A percentile compares a stretch with the other conserved stretches of the same genome.
Evolutionary conservation across 2,888 invertebrate genomes (phyloP).

Genomic region (Polydrusus cervinus): DNA sequence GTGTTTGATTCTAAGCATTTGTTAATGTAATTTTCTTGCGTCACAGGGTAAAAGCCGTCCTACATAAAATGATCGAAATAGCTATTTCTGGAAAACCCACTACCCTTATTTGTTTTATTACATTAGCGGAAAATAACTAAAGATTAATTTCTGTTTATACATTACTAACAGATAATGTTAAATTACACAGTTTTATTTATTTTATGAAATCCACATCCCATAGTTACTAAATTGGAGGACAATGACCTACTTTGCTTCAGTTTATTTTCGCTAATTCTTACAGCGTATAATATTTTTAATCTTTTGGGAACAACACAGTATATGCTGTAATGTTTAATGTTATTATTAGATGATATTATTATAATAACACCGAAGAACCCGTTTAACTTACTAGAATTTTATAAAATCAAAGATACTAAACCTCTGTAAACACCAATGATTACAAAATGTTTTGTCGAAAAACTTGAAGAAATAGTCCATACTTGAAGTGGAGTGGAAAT

Average conservation of each 20-base stretch:
- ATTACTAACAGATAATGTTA: background rate
- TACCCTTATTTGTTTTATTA: too few relatives aligned
- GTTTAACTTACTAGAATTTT: too few relatives aligned
- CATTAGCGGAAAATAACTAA: slow-evolving; percentile 4
- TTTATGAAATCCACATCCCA: slow-evolving; percentile 2
- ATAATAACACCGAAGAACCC: background rate
- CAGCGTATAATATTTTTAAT: background rate
- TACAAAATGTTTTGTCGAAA: too few relatives aligned
- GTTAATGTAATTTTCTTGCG: slow-evolving; percentile 8
- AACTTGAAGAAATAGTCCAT: too few relatives aligned
- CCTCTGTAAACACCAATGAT: too few relatives aligned
- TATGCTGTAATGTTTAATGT: too few relatives aligned
- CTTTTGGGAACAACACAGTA: background rate
- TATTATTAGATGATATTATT: too few relatives aligned
- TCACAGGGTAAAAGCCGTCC: slow-evolving; percentile 8
- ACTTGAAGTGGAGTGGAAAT: too few relatives aligned
- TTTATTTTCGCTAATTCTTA: slow-evolving; percentile 11
- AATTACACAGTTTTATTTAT: background rate
- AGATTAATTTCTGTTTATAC: slow-evolving; percentile 1
- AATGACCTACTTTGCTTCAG: slow-evolving; percentile 7
- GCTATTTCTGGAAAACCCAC: slow-evolving; percentile 11
- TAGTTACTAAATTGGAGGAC: slow-evolving; percentile 12
- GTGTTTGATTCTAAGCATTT: background rate
- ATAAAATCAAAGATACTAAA: too few relatives aligned
- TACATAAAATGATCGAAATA: background rate